phyloP scores from a whole-genome alignment of 1,140 invertebrate genomes.

The Leptonema lineaticorne region DNA sequence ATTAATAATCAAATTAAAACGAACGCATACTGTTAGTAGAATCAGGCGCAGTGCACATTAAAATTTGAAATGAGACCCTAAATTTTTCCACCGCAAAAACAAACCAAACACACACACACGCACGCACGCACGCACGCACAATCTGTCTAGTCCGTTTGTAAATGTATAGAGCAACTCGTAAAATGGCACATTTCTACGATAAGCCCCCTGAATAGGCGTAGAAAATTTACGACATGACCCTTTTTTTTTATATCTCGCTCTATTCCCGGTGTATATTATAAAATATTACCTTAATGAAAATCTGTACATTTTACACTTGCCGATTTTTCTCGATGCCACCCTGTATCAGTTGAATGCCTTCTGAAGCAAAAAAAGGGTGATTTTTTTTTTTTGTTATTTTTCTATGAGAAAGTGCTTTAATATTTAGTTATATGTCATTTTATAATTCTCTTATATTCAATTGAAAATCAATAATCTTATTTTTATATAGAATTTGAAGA shows the following conservation, averaged over 20 bases:
- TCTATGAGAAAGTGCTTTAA: too few species aligned
- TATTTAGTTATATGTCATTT: too few species aligned
- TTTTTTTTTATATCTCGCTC: constrained; percentile 39
- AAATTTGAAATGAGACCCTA: neutral
- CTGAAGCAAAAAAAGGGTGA: too few species aligned
- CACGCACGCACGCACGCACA: neutral
- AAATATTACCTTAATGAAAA: constrained; percentile 44
- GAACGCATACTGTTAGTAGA: too few species aligned
- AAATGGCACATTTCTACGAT: constrained; percentile 41
- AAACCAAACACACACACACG: neutral
- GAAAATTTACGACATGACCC: constrained; percentile 39
- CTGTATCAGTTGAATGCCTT: too few species aligned
- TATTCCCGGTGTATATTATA: constrained; percentile 41
- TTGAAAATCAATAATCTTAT: too few species aligned
- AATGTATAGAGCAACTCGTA: constrained; percentile 26
- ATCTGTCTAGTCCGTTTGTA: too few species aligned
- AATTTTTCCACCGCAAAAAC: neutral
- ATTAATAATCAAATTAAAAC: neutral
- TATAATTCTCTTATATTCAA: too few species aligned
- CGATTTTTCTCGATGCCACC: too few species aligned
- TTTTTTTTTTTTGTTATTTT: too few species aligned
- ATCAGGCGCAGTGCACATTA: too few species aligned
- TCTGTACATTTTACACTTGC: constrained; percentile 43
- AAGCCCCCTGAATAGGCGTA: constrained; percentile 35
- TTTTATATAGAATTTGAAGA: too few species aligned